Conservation (phyloP, 1,140 invertebrate genomes). For the Drosophila rufa region DNA sequence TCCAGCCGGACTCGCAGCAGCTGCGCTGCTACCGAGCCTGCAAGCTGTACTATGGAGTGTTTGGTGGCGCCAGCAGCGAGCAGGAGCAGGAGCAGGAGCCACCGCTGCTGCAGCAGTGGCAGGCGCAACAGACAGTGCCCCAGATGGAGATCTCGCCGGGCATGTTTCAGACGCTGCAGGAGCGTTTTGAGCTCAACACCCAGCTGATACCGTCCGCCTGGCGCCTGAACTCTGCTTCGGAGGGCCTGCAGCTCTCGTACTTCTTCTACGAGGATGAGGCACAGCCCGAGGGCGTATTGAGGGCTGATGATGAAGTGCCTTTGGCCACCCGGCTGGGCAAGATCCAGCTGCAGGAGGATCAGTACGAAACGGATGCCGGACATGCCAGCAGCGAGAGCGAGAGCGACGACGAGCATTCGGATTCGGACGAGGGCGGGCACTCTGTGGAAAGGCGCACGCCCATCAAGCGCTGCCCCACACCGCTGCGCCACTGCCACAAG, state of each 20-base stretch:
- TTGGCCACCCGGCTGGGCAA: neutral
- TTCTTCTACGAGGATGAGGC: slow-evolving; percentile 60
- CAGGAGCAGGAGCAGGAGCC: slow-evolving; percentile 3
- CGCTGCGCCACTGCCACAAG: neutral
- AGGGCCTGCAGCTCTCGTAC: slow-evolving; percentile 55
- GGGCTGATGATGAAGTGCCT: no score
- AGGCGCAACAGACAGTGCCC: slow-evolving; percentile 54
- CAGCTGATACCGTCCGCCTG: slow-evolving; percentile 40
- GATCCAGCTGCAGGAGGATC: slow-evolving; percentile 7
- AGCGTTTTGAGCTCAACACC: slow-evolving; percentile 26
- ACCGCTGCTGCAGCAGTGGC: slow-evolving; percentile 42
- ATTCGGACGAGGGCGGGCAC: slow-evolving; percentile 42
- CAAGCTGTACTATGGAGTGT: slow-evolving; percentile 57
- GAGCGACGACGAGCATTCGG: slow-evolving; percentile 70
- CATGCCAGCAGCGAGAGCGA: slow-evolving; percentile 57
- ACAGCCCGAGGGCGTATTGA: slow-evolving; percentile 8
- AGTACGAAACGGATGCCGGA: slow-evolving; percentile 64
- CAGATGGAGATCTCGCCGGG: slow-evolving; percentile 61
- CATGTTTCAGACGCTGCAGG: slow-evolving; percentile 45
- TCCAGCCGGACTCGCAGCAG: slow-evolving; percentile 2
- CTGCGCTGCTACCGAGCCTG: slow-evolving; percentile 47
- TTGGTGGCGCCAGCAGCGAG: slow-evolving; percentile 11
- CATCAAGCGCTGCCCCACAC: slow-evolving; percentile 18
- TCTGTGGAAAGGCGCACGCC: neutral
- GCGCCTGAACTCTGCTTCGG: slow-evolving; percentile 39